A percentile compares a stretch with the other conserved stretches of the same genome.
These are phyloP conservation scores for Xestia sexstrigata DNA, from an alignment of 2,888 invertebrate genomes.

Conservation along the genomic window DNA sequence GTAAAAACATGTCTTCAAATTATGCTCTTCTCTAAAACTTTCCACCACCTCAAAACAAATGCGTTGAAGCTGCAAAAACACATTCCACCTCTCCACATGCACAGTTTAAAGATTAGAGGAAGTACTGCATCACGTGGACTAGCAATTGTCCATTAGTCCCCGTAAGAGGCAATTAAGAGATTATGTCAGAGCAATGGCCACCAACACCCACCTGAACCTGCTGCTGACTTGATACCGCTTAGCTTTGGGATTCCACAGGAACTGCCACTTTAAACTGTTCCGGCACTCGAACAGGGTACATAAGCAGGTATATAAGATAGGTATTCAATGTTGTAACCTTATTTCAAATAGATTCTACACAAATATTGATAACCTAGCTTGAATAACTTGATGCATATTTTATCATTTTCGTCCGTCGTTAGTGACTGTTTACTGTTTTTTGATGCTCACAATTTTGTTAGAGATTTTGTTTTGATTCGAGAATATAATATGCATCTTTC, in stretches of 20 bases:
- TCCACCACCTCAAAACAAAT: not conserved
- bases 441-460: not conserved
- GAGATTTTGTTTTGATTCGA: not conserved
- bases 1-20: not conserved
- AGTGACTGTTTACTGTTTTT: not conserved
- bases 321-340: too few species aligned
- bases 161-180: slow-evolving; percentile 63
- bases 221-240: slow-evolving; percentile 34
- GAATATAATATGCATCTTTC: not conserved
- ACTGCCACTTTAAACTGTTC: slow-evolving; percentile 28
- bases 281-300: not conserved
- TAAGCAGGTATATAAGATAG: not conserved
- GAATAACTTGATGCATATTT: not conserved
- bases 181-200: slow-evolving; percentile 47
- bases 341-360: not conserved
- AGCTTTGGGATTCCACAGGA: slow-evolving; percentile 11
- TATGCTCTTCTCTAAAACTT: not conserved
- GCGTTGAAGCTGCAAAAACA: slow-evolving; percentile 9
- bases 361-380: not conserved
- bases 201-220: slow-evolving; percentile 43
- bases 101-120: slow-evolving; percentile 34
- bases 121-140: slow-evolving; percentile 48
- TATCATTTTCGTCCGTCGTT: too few species aligned
- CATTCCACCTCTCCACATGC: not conserved
- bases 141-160: slow-evolving; percentile 48